Evolutionary conservation across 64 coral and sea anemone genomes (phyloP), one percentile per base, ranked within the genome.

Genomic region (Orbicella faveolata): DNA sequence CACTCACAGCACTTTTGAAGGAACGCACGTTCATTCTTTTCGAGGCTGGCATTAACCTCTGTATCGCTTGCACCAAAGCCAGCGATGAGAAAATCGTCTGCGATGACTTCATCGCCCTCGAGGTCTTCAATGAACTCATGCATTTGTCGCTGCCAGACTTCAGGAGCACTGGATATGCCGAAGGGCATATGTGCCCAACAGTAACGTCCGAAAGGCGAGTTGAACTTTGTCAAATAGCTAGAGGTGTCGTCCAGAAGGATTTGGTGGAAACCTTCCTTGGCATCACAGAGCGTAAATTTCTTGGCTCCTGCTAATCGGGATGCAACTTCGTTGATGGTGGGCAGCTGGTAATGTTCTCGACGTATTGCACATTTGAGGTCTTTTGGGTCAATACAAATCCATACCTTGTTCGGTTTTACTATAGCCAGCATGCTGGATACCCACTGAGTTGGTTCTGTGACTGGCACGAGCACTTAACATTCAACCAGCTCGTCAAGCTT

Each of bases 381-480:
- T 30, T 30, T 30, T 30, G 30, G 30, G 30, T 30, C 30, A 30
- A 30, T 30, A 30, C 30, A 30, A 30, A 30, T 30, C 30, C 30
- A 0, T 30, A 30, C 30, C 30, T 30, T 30, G 30, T 30, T 30
- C 30, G 30, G 30, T 30, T 30, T 30, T 0, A 30, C 30, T 30
- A 30, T n/a, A 80, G 52, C 72, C 52, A 83, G 48, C 89, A 91
- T 91, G 55, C 89, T 91, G 65, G 89, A 91, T 23, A 84, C 89
- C 89, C 89, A 75, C 36, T 69, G 39, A 8, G 79, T 91, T 4
- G 80, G 89, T 52, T 91, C 77, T 9, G 61, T 75, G 6, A 84
- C 80, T 68, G 80, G 90, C 5, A 78, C 61, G 10, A 91, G 84
- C n/a, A 84, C 80, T 39, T 85, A 52, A 7, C 74, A 59, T 12